phyloP scores from a whole-genome alignment of 64 coral and sea anemone species.

The Montipora cactus region DNA sequence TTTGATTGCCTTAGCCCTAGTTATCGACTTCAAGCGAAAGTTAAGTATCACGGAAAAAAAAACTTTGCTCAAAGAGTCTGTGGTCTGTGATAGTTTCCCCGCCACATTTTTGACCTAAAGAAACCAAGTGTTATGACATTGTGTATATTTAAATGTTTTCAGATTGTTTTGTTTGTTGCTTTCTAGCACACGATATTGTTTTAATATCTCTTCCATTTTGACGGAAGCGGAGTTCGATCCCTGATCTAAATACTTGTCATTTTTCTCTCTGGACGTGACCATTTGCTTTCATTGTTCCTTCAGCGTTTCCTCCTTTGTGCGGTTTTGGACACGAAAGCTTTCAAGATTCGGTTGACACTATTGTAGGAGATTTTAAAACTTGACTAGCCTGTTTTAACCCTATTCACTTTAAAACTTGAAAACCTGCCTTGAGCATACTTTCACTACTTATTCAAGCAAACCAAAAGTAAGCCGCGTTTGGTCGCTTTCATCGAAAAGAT shows the following conservation, averaged over 20 bases:
- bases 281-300: conserved; percentile 15
- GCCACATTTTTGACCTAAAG: not conserved
- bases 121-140: not conserved
- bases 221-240: not conserved
- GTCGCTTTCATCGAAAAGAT: not conserved
- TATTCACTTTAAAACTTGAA: no score
- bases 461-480: no score
- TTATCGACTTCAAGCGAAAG: not conserved
- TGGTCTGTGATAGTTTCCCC: not conserved
- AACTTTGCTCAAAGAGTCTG: no score
- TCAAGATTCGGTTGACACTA: not conserved
- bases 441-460: no score
- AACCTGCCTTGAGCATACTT: no score
- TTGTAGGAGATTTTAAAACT: not conserved
- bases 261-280: not conserved
- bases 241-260: conserved; percentile 40
- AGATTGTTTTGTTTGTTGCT: not conserved
- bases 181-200: not conserved
- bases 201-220: not conserved
- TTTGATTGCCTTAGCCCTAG: not conserved
- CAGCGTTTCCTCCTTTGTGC: not conserved
- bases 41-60: not conserved
- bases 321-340: conserved; percentile 30
- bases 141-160: not conserved
- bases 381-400: no score